Evolutionary conservation across 2,797 vertebrate genomes (phyloP).

Genomic region (Aeoliscus strigatus): DNA sequence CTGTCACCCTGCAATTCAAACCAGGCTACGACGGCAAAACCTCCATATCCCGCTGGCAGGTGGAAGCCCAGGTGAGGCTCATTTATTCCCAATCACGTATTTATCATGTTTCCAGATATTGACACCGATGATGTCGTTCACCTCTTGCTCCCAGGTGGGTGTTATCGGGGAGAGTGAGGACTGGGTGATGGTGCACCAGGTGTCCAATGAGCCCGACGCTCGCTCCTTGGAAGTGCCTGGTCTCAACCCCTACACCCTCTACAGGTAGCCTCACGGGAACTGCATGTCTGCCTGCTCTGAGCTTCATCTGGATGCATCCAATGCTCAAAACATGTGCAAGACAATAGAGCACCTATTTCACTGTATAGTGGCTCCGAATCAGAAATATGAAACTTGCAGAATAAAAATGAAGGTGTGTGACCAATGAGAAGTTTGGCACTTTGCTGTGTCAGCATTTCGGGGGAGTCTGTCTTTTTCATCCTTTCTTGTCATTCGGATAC

Average conservation of each 20-base stretch:
- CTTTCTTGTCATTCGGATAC: too few relatives aligned
- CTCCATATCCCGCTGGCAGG: slow-evolving; percentile 95
- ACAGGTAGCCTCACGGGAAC: slow-evolving; percentile 67
- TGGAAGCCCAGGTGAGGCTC: slow-evolving; percentile 92
- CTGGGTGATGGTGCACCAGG: slow-evolving; percentile 86
- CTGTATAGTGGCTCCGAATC: too few relatives aligned
- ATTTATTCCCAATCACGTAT: too few relatives aligned
- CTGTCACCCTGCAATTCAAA: slow-evolving; percentile 90
- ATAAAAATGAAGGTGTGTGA: too few relatives aligned
- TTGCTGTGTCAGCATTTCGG: too few relatives aligned
- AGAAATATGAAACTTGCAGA: too few relatives aligned
- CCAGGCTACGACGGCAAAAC: slow-evolving; percentile 96
- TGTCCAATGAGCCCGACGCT: slow-evolving; percentile 87
- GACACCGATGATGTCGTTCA: slow-evolving; percentile 1
- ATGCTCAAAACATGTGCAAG: too few relatives aligned
- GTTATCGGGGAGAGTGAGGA: slow-evolving; percentile 87
- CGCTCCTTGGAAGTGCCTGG: slow-evolving; percentile 88
- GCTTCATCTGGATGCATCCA: too few relatives aligned
- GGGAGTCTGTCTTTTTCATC: too few relatives aligned
- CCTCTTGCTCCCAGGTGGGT: slow-evolving; percentile 75
- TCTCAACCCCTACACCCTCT: slow-evolving; percentile 91
- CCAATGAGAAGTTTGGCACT: too few relatives aligned
- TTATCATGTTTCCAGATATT: not conserved
- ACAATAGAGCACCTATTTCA: too few relatives aligned
- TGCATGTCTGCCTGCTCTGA: too few relatives aligned